phyloP scores from a whole-genome alignment of 2,888 invertebrate genomes.

The Agrilus cyanescens region DNA sequence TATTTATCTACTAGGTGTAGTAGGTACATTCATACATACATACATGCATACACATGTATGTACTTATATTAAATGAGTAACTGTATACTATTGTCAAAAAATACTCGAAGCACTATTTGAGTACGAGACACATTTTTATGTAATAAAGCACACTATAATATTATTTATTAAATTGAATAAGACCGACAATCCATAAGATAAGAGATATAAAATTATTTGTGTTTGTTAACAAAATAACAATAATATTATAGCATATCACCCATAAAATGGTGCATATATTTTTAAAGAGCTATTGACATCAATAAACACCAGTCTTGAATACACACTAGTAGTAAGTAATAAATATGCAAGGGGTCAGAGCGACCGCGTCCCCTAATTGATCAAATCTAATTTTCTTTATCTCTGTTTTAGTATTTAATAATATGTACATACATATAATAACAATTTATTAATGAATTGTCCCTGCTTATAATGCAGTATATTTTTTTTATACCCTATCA shows the following conservation, averaged over 20 bases:
- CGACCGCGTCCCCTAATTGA: background rate
- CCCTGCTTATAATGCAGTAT: no score
- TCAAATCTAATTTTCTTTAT: background rate
- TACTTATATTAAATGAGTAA: no score
- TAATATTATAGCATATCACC: conserved; percentile 29
- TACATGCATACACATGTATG: no score
- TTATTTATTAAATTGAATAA: conserved; percentile 7
- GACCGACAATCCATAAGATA: conserved; percentile 24
- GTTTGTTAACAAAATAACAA: conserved; percentile 23
- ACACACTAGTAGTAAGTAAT: conserved; percentile 29
- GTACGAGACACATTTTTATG: background rate
- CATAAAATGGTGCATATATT: conserved; percentile 29
- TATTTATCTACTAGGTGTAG: no score
- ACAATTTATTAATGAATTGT: no score
- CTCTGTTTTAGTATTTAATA: no score
- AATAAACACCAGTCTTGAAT: conserved; percentile 37
- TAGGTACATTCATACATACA: no score
- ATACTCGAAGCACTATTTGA: no score
- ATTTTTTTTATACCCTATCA: no score
- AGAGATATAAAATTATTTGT: conserved; percentile 27
- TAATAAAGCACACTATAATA: conserved; percentile 2
- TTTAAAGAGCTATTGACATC: conserved; percentile 33
- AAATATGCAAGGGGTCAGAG: conserved; percentile 16
- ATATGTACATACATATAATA: no score
- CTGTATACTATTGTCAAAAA: no score